Evolutionary conservation across 2,888 invertebrate genomes (phyloP).

Genomic region (Rosalia funebris): DNA sequence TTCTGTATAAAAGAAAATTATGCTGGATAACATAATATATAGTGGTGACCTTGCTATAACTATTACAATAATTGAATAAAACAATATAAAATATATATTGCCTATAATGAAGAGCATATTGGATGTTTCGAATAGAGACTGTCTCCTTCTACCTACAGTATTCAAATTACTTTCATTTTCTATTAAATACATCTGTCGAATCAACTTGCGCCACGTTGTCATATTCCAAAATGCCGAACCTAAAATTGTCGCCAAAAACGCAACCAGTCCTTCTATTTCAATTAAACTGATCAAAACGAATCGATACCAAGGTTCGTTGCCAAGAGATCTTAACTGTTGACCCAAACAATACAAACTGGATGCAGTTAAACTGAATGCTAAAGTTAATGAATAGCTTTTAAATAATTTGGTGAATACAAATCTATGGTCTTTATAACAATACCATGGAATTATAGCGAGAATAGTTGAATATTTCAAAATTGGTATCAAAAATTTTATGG

Average conservation of each 20-base stretch:
- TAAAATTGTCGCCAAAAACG: neutral
- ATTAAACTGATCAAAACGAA: neutral
- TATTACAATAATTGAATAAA: too few relatives aligned
- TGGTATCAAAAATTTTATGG: neutral
- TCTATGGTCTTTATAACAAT: neutral
- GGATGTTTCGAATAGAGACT: neutral
- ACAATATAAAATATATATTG: neutral
- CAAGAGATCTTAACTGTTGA: neutral
- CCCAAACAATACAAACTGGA: neutral
- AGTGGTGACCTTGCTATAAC: too few relatives aligned
- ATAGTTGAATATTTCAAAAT: neutral
- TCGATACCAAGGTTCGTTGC: neutral
- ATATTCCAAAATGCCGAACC: constrained; percentile 16
- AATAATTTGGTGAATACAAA: neutral
- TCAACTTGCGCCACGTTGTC: neutral
- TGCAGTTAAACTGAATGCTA: neutral
- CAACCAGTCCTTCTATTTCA: neutral
- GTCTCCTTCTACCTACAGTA: neutral
- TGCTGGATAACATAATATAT: neutral
- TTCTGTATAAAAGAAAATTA: neutral
- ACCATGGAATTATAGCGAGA: neutral
- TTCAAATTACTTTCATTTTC: neutral
- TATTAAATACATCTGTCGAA: neutral
- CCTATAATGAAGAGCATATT: neutral
- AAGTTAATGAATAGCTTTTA: neutral